Evolutionary conservation across 2,888 invertebrate genomes (phyloP).

Genomic region (Calameuta pallipes): DNA sequence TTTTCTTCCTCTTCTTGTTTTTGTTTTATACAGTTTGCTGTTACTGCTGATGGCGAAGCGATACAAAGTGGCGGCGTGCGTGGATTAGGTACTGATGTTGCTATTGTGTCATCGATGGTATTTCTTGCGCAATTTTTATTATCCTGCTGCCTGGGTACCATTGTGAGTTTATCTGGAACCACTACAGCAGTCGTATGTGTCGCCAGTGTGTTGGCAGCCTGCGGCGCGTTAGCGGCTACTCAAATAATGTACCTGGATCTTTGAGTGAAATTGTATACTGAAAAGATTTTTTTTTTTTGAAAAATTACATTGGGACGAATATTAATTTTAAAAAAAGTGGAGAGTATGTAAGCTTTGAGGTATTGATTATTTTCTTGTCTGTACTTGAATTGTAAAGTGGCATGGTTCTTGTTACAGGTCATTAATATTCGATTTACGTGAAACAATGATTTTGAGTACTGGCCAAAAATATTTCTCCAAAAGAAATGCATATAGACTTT

Average conservation of each 20-base stretch:
- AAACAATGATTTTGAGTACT: neutral
- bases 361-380: neutral
- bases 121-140: conserved; percentile 94
- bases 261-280: conserved; percentile 62
- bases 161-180: conserved; percentile 83
- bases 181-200: conserved; percentile 90
- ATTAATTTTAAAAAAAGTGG: conserved; percentile 8
- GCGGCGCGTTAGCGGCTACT: conserved; percentile 86
- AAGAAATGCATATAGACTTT: neutral
- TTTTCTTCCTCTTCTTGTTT: neutral
- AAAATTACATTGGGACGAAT: neutral
- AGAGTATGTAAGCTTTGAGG: neutral
- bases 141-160: conserved; percentile 87
- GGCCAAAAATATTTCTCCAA: neutral
- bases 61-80: conserved; percentile 75
- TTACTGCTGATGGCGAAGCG: conserved; percentile 69
- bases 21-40: conserved; percentile 70
- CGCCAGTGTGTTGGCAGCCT: conserved; percentile 85
- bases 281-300: neutral
- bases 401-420: neutral
- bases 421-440: neutral
- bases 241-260: conserved; percentile 91
- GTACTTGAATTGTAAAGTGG: neutral
- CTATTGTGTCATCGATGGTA: conserved; percentile 94
- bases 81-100: conserved; percentile 94